A percentile compares a stretch with the other conserved stretches of the same genome.
Conservation (phyloP, 2,797 vertebrate species). For the Semaprochilodus insignis region DNA sequence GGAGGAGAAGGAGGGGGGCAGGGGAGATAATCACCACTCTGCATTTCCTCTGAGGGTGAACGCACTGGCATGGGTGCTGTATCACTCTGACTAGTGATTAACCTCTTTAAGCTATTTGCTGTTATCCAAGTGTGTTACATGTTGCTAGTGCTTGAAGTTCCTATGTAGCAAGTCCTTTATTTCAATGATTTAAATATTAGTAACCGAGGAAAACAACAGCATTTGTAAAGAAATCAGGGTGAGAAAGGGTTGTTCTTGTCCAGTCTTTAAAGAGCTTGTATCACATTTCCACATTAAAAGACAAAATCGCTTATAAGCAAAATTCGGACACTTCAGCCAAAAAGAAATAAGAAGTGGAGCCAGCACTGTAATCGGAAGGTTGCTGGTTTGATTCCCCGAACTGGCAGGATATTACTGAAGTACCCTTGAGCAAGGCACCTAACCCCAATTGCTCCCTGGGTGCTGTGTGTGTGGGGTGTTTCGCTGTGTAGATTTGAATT, state of each 20-base stretch:
- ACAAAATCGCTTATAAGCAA: no score
- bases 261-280: neutral
- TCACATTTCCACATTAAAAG: neutral
- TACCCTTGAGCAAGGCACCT: no score
- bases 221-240: neutral
- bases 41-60: conserved; percentile 30
- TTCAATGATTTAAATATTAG: neutral
- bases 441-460: no score
- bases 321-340: no score
- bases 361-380: no score
- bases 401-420: no score
- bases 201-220: neutral
- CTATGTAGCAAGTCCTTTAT: neutral
- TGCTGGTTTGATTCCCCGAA: no score
- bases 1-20: conserved; percentile 27
- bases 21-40: conserved; percentile 35
- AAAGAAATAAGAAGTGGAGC: no score
- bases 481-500: no score
- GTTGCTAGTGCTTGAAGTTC: neutral
- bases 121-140: neutral
- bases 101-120: conserved; percentile 18
- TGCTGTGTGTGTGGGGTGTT: no score
- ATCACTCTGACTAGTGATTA: conserved; percentile 30
- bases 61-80: conserved; percentile 3
- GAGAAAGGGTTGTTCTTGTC: neutral